These are phyloP conservation scores for Bufotes viridis DNA, from an alignment of 2,797 vertebrate genomes.

Conservation along the genomic window DNA sequence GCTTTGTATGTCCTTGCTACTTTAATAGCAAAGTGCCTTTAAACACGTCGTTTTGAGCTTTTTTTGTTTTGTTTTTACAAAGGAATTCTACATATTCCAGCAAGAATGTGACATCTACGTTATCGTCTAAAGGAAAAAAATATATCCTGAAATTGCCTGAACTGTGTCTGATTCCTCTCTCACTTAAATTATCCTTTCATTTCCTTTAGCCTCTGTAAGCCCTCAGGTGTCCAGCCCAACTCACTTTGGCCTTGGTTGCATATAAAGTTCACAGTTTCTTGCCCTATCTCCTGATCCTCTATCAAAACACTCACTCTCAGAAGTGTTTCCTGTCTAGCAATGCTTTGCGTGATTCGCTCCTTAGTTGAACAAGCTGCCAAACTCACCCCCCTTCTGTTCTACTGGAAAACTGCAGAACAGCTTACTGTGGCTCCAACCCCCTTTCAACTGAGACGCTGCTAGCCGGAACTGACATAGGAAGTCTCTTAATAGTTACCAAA, in stretches of 20 bases:
- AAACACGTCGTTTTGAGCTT: slow-evolving; percentile 18
- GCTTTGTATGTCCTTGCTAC: background rate
- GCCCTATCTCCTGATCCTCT: slow-evolving; percentile 83
- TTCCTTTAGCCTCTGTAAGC: slow-evolving; percentile 86
- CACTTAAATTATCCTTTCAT: slow-evolving; percentile 93
- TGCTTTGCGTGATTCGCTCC: slow-evolving; percentile 78
- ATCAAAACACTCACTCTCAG: slow-evolving; percentile 82
- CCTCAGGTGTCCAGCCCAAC: slow-evolving; percentile 78
- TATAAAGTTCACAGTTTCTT: slow-evolving; percentile 86
- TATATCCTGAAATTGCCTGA: slow-evolving; percentile 13
- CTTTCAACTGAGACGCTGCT: slow-evolving; percentile 76
- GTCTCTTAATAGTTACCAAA: slow-evolving; percentile 98
- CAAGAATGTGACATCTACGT: slow-evolving; percentile 73
- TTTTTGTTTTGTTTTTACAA: background rate
- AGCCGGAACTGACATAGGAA: slow-evolving; percentile 95
- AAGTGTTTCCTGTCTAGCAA: slow-evolving; percentile 82
- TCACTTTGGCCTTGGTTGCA: slow-evolving; percentile 75
- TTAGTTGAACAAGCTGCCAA: slow-evolving; percentile 76
- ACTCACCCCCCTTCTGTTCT: slow-evolving; percentile 70
- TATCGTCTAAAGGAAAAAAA: slow-evolving; percentile 63
- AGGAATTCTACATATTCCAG: slow-evolving; percentile 63
- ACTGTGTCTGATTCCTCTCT: slow-evolving; percentile 70
- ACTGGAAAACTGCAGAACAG: slow-evolving; percentile 70
- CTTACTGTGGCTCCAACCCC: slow-evolving; percentile 65
- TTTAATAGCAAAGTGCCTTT: background rate